These are phyloP conservation scores for Leptopilina myrica DNA, from an alignment of 2,888 invertebrate species.

Conservation along the genomic window DNA sequence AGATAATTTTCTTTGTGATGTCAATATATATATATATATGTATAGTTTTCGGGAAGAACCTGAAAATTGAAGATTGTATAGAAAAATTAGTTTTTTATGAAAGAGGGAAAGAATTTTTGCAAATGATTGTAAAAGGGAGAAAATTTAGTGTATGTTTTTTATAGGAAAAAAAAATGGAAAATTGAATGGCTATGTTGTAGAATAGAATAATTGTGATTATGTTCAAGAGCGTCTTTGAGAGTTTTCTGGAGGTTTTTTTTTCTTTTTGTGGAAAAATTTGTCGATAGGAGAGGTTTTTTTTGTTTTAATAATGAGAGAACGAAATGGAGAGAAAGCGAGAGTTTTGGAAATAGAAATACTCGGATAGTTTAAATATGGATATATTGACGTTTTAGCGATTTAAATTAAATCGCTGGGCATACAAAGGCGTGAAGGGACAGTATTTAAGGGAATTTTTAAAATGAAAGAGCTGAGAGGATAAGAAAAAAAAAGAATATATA, in stretches of 20 bases:
- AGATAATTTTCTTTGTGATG: slow-evolving; percentile 27
- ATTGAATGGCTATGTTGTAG: slow-evolving; percentile 30
- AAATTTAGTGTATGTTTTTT: slow-evolving; percentile 37
- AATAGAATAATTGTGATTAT: slow-evolving; percentile 21
- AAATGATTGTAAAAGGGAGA: neutral
- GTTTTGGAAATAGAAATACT: slow-evolving; percentile 42
- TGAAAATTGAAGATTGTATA: slow-evolving; percentile 9
- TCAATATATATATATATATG: slow-evolving; percentile 6
- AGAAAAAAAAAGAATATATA: neutral
- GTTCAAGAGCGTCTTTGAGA: slow-evolving; percentile 28
- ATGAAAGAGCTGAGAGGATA: slow-evolving; percentile 18
- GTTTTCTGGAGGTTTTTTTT: neutral
- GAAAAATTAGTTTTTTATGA: slow-evolving; percentile 21
- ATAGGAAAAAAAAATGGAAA: neutral
- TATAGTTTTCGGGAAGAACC: neutral
- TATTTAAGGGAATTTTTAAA: slow-evolving; percentile 14
- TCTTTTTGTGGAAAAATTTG: slow-evolving; percentile 17
- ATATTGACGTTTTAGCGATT: slow-evolving; percentile 32
- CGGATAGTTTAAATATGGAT: slow-evolving; percentile 24
- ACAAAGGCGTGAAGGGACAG: slow-evolving; percentile 33
- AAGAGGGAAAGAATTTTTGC: neutral
- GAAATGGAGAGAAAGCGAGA: neutral
- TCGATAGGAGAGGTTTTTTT: slow-evolving; percentile 40
- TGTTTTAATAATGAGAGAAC: too few relatives aligned
- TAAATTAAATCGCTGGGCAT: slow-evolving; percentile 16